Conservation (phyloP, 2,113 vertebrate genomes). For the Salvelinus namaycush region DNA sequence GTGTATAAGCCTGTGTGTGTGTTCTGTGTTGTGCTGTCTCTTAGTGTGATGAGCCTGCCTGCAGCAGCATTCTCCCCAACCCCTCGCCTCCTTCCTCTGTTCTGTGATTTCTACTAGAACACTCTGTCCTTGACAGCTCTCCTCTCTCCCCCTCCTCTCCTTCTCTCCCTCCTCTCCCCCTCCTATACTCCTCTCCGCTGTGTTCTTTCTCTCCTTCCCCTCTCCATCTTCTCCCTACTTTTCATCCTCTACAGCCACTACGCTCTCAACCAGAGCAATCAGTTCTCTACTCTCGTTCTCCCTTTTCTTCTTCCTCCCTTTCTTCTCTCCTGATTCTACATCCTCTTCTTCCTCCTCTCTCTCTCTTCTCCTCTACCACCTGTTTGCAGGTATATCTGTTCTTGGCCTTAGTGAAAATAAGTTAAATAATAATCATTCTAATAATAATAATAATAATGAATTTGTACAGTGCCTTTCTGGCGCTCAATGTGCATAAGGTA, state of each 20-base stretch:
- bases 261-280: background rate
- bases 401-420: background rate
- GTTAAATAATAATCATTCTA: too few relatives aligned
- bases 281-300: background rate
- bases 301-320: background rate
- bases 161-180: background rate
- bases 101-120: constrained; percentile 54
- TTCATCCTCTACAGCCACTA: background rate
- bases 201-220: background rate
- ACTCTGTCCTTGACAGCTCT: constrained; percentile 38
- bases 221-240: background rate
- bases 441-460: too few relatives aligned
- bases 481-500: too few relatives aligned
- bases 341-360: background rate
- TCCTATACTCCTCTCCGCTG: background rate
- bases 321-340: background rate
- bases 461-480: too few relatives aligned
- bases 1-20: background rate
- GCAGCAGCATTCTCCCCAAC: constrained; percentile 25
- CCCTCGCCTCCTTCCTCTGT: constrained; percentile 41
- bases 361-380: background rate
- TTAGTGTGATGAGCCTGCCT: constrained; percentile 45
- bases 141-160: constrained; percentile 3
- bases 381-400: background rate
- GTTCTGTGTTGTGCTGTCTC: constrained; percentile 32